These are phyloP conservation scores for Brachionus paranguensis DNA, from an alignment of 1,140 invertebrate genomes.

Conservation along the genomic window DNA sequence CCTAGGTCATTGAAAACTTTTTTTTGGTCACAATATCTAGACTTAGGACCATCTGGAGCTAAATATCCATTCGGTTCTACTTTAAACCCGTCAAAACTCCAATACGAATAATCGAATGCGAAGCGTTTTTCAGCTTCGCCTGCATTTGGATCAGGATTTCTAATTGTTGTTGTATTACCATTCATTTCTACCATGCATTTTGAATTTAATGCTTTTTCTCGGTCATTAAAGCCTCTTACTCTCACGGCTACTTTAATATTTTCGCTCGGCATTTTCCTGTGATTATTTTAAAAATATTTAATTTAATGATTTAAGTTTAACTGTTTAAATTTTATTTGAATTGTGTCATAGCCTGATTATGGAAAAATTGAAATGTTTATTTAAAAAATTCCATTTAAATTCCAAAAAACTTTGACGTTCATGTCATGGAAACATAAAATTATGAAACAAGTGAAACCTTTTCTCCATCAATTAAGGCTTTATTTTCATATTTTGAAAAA, in stretches of 20 bases:
- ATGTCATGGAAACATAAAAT: not conserved
- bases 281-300: not conserved
- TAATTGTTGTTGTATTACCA: conserved; percentile 51
- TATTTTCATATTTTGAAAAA: no score
- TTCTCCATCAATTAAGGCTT: no score
- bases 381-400: not conserved
- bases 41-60: not conserved
- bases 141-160: conserved; percentile 47
- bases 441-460: not conserved
- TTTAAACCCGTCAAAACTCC: conserved; percentile 61
- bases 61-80: conserved; percentile 54
- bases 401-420: not conserved
- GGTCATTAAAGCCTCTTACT: conserved; percentile 61
- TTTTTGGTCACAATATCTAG: conserved; percentile 48
- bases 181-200: conserved; percentile 57
- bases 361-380: not conserved
- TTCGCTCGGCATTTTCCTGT: conserved; percentile 48
- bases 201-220: conserved; percentile 58
- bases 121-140: conserved; percentile 55
- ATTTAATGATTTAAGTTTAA: not conserved
- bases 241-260: conserved; percentile 62
- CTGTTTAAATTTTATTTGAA: not conserved
- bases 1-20: conserved; percentile 59
- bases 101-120: conserved; percentile 60
- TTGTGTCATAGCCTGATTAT: not conserved